These are phyloP conservation scores for Amiota communis DNA, from an alignment of 2,888 invertebrate genomes.

Conservation along the genomic window DNA sequence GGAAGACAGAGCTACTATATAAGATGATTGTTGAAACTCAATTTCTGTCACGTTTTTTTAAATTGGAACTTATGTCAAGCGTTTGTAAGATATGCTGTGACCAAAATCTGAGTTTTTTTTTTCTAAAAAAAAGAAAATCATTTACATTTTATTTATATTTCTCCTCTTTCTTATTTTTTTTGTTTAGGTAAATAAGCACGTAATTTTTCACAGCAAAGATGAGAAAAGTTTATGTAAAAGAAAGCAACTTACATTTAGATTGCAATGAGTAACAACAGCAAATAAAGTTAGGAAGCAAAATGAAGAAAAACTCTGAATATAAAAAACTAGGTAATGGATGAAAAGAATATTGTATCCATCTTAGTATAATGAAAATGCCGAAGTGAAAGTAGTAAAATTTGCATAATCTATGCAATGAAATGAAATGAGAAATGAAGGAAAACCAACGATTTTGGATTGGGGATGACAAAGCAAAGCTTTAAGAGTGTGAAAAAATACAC, in stretches of 20 bases:
- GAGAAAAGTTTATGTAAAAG: neutral
- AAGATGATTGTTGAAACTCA: too few species aligned
- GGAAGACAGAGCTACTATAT: too few species aligned
- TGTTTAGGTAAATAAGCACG: constrained; percentile 48
- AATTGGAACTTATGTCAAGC: too few species aligned
- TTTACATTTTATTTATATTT: too few species aligned
- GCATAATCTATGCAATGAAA: constrained; percentile 64
- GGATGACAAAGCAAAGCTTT: neutral
- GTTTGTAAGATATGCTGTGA: too few species aligned
- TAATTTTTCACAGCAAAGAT: constrained; percentile 57
- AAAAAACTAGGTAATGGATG: neutral
- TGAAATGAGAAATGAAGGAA: constrained; percentile 12
- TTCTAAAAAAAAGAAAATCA: neutral
- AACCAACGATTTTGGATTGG: neutral
- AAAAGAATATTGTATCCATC: neutral
- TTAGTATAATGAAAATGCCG: constrained; percentile 63
- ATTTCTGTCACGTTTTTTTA: too few species aligned
- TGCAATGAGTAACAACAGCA: neutral
- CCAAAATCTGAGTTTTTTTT: too few species aligned
- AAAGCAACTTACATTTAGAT: constrained; percentile 19
- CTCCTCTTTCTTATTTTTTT: too few species aligned
- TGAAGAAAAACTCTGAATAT: neutral
- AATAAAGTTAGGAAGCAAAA: neutral
- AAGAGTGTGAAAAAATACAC: too few species aligned
- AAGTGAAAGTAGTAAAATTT: constrained; percentile 67